A percentile compares a stretch with the other conserved stretches of the same genome.
These are phyloP conservation scores for Osmoderma eremita DNA, from an alignment of 2,888 invertebrate genomes.

Conservation along the genomic window DNA sequence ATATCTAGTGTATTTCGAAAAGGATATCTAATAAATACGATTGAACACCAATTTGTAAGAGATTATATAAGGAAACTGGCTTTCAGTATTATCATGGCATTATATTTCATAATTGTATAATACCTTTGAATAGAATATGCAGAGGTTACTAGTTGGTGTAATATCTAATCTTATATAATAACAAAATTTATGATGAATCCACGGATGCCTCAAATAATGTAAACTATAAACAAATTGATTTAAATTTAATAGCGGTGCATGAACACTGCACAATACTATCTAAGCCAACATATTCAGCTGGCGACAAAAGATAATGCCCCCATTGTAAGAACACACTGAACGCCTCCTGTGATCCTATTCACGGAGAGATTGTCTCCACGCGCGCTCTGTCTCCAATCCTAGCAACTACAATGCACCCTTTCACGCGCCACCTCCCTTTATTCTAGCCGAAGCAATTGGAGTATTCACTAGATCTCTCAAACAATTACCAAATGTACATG, in stretches of 20 bases:
- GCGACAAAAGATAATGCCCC: constrained; percentile 65
- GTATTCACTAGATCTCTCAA: constrained; percentile 44
- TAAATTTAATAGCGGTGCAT: constrained; percentile 47
- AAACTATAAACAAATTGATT: constrained; percentile 45
- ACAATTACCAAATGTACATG: constrained; percentile 48
- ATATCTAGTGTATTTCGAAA: no score
- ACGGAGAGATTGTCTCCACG: constrained; percentile 52
- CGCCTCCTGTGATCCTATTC: constrained; percentile 65
- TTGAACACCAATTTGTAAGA: no score
- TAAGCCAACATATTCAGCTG: constrained; percentile 62
- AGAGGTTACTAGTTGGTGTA: no score
- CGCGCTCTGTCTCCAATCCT: constrained; percentile 58
- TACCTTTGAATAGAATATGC: no score
- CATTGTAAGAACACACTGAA: constrained; percentile 63
- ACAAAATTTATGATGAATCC: not conserved
- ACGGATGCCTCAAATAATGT: constrained; percentile 5
- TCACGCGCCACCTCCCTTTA: constrained; percentile 63
- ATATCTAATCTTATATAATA: not conserved
- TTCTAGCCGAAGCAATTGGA: constrained; percentile 56
- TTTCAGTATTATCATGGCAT: no score
- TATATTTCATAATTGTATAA: no score
- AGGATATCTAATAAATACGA: no score
- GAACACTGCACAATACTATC: constrained; percentile 52
- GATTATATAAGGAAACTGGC: no score
- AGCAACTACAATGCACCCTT: constrained; percentile 59